Conservation (phyloP, 2,113 vertebrate genomes). For the Ancistrus triradiatus region DNA sequence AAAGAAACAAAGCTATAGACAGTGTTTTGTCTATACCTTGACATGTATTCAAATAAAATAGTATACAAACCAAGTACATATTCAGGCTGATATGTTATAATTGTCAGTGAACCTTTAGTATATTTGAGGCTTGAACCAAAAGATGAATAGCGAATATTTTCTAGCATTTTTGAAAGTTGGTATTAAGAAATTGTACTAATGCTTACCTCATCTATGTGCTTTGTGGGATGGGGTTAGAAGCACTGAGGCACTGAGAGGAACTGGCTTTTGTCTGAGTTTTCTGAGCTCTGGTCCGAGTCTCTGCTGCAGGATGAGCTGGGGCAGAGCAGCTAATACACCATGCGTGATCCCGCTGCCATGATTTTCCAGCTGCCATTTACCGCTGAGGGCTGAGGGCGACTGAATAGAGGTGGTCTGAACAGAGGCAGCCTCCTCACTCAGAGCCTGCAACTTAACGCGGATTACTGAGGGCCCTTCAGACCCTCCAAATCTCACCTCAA, state of each 20-base stretch:
- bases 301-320: conserved; percentile 40
- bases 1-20: background rate
- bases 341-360: conserved; percentile 61
- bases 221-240: too few species aligned
- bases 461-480: conserved; percentile 34
- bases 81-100: too few species aligned
- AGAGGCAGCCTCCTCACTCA: conserved; percentile 49
- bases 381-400: conserved; percentile 44
- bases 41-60: too few species aligned
- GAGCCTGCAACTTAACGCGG: conserved; percentile 39
- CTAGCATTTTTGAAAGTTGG: too few species aligned
- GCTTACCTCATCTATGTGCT: too few species aligned
- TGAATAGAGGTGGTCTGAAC: conserved; percentile 64
- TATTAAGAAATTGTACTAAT: too few species aligned
- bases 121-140: too few species aligned
- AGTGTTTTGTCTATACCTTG: too few species aligned
- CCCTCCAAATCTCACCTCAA: conserved; percentile 10
- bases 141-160: too few species aligned
- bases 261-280: conserved; percentile 31
- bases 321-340: conserved; percentile 49
- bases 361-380: conserved; percentile 70
- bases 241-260: conserved; percentile 7
- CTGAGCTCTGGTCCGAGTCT: conserved; percentile 16
- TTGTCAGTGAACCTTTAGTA: too few species aligned
- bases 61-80: too few species aligned